These are phyloP conservation scores for Synanthedon vespiformis DNA, from an alignment of 2,888 invertebrate species.

Conservation along the genomic window DNA sequence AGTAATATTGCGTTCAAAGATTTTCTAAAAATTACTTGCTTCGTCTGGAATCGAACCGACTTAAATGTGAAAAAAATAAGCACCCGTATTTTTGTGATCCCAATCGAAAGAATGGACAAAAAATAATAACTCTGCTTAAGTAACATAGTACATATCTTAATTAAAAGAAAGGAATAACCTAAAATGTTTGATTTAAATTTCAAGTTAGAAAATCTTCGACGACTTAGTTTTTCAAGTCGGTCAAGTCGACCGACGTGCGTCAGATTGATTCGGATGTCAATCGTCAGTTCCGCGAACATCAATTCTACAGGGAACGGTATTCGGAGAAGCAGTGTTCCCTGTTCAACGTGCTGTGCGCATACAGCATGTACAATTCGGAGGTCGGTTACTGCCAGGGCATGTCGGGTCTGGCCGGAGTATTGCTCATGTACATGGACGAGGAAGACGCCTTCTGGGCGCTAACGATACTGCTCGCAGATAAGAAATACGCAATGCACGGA, in stretches of 20 bases:
- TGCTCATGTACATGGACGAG: slow-evolving; percentile 97
- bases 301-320: slow-evolving; percentile 92
- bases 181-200: no score
- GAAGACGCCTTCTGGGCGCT: slow-evolving; percentile 99
- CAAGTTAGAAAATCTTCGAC: no score
- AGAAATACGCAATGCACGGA: slow-evolving; percentile 97
- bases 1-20: no score
- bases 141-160: no score
- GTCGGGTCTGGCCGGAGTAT: slow-evolving; percentile 97
- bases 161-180: no score
- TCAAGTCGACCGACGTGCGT: slow-evolving; percentile 95
- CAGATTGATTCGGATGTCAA: slow-evolving; percentile 99
- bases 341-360: slow-evolving; percentile 96
- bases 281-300: slow-evolving; percentile 97
- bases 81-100: no score
- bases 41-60: no score
- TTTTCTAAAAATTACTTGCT: no score
- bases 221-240: no score
- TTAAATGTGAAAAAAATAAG: no score
- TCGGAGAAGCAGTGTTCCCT: slow-evolving; percentile 95
- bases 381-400: slow-evolving; percentile 98
- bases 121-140: no score
- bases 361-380: slow-evolving; percentile 98
- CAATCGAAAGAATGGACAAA: no score
- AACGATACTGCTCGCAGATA: slow-evolving; percentile 88